Base-by-base conservation (phyloP, 2,888 invertebrate genomes). In the Prosapia bicincta region DNA sequence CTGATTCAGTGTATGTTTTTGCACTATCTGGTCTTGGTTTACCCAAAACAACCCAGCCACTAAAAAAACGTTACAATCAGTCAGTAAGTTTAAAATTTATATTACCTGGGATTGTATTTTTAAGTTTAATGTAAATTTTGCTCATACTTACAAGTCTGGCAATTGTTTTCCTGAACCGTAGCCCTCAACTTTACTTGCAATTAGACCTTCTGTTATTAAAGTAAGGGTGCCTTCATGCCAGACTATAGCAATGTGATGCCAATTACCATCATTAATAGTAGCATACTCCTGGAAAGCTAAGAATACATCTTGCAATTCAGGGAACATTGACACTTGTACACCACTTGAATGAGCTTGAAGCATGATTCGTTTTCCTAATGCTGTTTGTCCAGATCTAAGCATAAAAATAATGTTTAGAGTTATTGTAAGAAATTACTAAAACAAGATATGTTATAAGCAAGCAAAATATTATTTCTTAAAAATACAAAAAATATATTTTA, bases 161-260 rank as follows among this genome's bases (percentile, higher is more conserved):
- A 97, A 85, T 80, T 89, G 89, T 83, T 93, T 89, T 82, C 95
- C 96, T 82, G 91, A 89, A 32, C 93, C 96, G 81, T 97, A 97
- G 78, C 94, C 95, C 85, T 94, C 94, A 79, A 95, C 90, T 85
- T 95, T 95, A 84, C 96, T 97, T 30, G 97, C 96, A 79, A 98
- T 96, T 70, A 98, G 89, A 66, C 97, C 97, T 88, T 98, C 97
- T n/a, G 97, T 97, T 71, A 97, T 94, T 26, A 98, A 88, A 74
- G 94, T 94, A 67, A 98, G 86, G 83, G 93, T 92, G 24, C 97
- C 97, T 54, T 97, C 95, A 83, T 96, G 93, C 97, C 98, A 98
- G n/a, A 96, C 93, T 72, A 98, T 89, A 54, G 96, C 96, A 30
- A 97, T 91, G 83, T 97, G 97, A 87, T 98, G 97, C 98, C 98